Evolutionary conservation across 2,113 vertebrate species (phyloP).

Genomic region (Kryptolebias marmoratus): DNA sequence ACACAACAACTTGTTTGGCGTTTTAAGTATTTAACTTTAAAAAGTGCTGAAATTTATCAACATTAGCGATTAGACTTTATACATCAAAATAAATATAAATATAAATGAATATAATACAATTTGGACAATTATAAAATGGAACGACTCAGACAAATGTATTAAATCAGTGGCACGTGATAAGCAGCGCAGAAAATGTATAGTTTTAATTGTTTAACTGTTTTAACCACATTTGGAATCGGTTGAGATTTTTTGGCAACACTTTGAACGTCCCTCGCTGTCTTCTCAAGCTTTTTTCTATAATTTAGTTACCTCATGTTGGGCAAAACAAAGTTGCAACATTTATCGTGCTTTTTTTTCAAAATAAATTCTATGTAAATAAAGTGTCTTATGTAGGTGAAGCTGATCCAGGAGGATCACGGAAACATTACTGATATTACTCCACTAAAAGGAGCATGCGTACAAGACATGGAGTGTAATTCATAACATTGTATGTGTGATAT

Average conservation of each 20-base stretch:
- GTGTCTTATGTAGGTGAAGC: constrained; percentile 8
- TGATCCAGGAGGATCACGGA: constrained; percentile 42
- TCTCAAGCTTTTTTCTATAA: no score
- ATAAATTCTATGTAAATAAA: neutral
- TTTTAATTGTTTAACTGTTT: no score
- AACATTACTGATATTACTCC: constrained; percentile 50
- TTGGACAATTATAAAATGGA: no score
- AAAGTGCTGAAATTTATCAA: neutral
- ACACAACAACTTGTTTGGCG: neutral
- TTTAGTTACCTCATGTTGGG: neutral
- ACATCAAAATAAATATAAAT: neutral
- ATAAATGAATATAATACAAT: no score
- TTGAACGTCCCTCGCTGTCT: no score
- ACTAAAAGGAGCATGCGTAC: constrained; percentile 47
- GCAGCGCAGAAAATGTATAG: no score
- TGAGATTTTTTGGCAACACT: no score
- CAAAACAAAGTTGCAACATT: neutral
- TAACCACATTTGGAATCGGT: no score
- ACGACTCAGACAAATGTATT: no score
- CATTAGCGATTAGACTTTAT: neutral
- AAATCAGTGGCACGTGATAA: no score
- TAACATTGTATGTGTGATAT: constrained; percentile 71
- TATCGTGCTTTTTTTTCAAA: neutral
- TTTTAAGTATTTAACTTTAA: neutral
- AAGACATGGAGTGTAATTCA: constrained; percentile 59